Evolutionary conservation across 2,797 vertebrate genomes (phyloP).

Genomic region (Hylomyscus alleni): DNA sequence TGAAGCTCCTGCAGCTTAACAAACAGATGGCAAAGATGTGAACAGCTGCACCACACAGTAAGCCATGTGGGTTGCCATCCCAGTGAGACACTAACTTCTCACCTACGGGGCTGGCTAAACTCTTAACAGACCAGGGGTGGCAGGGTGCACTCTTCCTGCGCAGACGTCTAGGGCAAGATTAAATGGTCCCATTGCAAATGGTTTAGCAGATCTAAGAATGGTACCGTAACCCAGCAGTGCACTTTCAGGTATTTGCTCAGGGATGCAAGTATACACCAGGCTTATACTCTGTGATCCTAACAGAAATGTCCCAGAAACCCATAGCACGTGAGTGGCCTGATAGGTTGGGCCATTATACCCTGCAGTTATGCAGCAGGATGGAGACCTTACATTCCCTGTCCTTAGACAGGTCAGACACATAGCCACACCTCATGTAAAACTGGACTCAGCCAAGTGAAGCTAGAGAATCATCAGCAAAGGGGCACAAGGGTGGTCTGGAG

Average conservation of each 20-base stretch:
- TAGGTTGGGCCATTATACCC: background rate
- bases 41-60: background rate
- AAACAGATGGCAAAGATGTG: background rate
- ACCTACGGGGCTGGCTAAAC: background rate
- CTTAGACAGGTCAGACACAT: background rate
- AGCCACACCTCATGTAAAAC: background rate
- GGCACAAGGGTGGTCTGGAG: background rate
- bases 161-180: accelerated
- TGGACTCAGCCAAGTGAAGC: background rate
- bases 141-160: too few species aligned
- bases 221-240: background rate
- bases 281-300: background rate
- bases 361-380: background rate
- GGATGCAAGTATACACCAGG: background rate
- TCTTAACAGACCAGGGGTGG: background rate
- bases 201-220: background rate
- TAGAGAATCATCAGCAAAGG: background rate
- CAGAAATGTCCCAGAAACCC: background rate
- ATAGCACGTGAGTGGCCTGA: accelerated
- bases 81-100: background rate
- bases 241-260: background rate
- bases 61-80: background rate
- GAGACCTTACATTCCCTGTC: background rate
- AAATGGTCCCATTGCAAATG: background rate
- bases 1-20: background rate